Conservation (phyloP, 2,888 invertebrate genomes). For the Torymus auratus region DNA sequence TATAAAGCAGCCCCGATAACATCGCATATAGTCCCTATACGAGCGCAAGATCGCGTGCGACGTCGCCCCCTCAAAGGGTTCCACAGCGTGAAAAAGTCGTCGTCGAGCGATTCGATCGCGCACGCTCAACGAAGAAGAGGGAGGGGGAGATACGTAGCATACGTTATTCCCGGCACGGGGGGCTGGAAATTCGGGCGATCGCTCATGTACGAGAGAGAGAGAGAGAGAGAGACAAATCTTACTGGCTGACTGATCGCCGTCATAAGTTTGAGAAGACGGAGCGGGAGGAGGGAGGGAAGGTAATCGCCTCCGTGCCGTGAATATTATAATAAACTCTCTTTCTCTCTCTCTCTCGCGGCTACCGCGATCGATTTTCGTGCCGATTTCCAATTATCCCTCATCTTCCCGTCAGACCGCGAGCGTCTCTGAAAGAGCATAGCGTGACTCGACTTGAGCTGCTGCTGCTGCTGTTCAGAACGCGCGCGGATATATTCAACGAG, state of each 20-base stretch:
- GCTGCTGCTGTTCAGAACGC: too few relatives aligned
- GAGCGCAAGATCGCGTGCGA: too few relatives aligned
- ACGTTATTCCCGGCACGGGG: background rate
- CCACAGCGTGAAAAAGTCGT: too few relatives aligned
- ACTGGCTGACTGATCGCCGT: background rate
- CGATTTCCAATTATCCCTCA: slow-evolving; percentile 68
- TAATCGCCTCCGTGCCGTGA: slow-evolving; percentile 27
- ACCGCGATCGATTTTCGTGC: slow-evolving; percentile 60
- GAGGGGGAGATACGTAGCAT: background rate
- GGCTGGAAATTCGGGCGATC: background rate
- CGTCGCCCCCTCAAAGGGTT: too few relatives aligned
- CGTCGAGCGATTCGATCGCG: too few relatives aligned
- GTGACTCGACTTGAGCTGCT: too few relatives aligned
- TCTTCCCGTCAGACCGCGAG: slow-evolving; percentile 61
- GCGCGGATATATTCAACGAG: too few relatives aligned
- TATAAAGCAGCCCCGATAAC: too few relatives aligned
- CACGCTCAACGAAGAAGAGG: too few relatives aligned
- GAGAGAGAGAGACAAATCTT: background rate
- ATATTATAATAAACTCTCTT: slow-evolving; percentile 10
- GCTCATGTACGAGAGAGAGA: background rate
- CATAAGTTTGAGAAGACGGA: background rate
- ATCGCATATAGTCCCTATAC: too few relatives aligned
- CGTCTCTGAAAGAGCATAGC: slow-evolving; percentile 3
- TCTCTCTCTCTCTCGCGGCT: slow-evolving; percentile 41
- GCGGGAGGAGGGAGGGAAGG: background rate